A percentile compares a stretch with the other conserved stretches of the same genome.
Evolutionary conservation across 2,888 invertebrate genomes (phyloP).

Genomic region (Ormyrus nitidulus): DNA sequence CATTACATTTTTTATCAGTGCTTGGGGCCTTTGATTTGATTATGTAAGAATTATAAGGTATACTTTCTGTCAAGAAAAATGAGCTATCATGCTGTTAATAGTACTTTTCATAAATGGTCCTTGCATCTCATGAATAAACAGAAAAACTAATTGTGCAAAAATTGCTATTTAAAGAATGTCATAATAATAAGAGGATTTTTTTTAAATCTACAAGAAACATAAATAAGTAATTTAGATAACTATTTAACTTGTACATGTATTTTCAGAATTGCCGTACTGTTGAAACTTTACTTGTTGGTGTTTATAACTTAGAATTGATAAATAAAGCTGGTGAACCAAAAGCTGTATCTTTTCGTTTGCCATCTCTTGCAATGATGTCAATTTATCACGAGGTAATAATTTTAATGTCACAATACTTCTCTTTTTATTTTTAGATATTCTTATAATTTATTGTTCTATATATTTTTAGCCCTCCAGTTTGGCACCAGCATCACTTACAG

Average conservation of each 20-base stretch:
- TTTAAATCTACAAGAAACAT: neutral
- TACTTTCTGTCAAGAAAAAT: constrained; percentile 13
- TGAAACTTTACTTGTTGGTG: constrained; percentile 79
- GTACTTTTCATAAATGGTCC: neutral
- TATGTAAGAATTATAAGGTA: constrained; percentile 49
- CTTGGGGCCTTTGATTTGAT: constrained; percentile 34
- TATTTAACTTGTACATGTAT: neutral
- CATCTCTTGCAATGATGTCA: constrained; percentile 92
- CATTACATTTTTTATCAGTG: constrained; percentile 28
- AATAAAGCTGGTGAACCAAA: constrained; percentile 90
- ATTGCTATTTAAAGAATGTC: neutral
- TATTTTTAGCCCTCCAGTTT: constrained; percentile 82
- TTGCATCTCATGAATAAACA: constrained; percentile 8
- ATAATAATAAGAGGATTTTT: neutral
- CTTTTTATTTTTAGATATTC: neutral
- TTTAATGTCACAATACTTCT: neutral
- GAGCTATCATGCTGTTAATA: constrained; percentile 33
- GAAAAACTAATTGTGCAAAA: constrained; percentile 6
- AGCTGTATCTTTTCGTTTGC: constrained; percentile 90
- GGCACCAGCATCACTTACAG: constrained; percentile 87
- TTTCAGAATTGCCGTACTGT: constrained; percentile 77
- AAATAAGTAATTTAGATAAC: constrained; percentile 1
- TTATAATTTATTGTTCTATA: constrained; percentile 3
- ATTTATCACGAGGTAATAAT: constrained; percentile 90
- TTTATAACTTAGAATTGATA: constrained; percentile 93